These are phyloP conservation scores for Labia minor DNA, from an alignment of 2,888 invertebrate genomes.

Conservation along the genomic window DNA sequence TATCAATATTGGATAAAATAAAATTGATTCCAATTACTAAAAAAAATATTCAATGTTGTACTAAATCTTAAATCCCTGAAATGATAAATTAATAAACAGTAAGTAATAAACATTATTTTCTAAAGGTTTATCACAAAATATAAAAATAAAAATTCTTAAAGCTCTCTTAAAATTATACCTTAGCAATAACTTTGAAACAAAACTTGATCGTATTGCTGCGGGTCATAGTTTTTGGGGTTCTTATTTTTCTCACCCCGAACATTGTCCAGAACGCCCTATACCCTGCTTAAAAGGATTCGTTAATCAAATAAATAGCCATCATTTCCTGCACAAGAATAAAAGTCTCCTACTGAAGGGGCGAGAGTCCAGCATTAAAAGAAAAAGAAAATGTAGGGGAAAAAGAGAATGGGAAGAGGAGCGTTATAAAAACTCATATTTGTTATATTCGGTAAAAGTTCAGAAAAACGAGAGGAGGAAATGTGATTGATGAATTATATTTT, in stretches of 20 bases:
- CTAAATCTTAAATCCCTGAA: no score
- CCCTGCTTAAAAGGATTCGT: conserved; percentile 19
- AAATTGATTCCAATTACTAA: no score
- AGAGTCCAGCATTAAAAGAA: background rate
- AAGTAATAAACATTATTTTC: no score
- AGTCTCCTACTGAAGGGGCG: background rate
- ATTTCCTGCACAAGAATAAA: conserved; percentile 15
- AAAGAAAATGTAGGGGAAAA: background rate
- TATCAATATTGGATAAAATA: no score
- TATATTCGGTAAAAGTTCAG: conserved; percentile 1
- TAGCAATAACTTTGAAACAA: no score
- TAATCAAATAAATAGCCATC: conserved; percentile 21
- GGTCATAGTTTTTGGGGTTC: background rate
- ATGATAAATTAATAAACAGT: no score
- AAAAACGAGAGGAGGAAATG: background rate
- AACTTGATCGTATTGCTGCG: background rate
- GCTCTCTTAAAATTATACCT: no score
- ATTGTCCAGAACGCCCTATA: background rate
- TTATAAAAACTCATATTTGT: conserved; percentile 6
- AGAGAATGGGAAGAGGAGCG: background rate
- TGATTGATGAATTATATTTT: background rate
- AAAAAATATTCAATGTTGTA: no score
- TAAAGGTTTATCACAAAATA: no score
- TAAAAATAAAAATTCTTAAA: no score
- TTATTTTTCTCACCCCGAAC: background rate